Percentiles rank a stretch among this genome's conserved stretches.
Evolutionary conservation across 53 echinoderm and acorn worm species (phyloP).

Genomic region (Luidia sarsii): DNA sequence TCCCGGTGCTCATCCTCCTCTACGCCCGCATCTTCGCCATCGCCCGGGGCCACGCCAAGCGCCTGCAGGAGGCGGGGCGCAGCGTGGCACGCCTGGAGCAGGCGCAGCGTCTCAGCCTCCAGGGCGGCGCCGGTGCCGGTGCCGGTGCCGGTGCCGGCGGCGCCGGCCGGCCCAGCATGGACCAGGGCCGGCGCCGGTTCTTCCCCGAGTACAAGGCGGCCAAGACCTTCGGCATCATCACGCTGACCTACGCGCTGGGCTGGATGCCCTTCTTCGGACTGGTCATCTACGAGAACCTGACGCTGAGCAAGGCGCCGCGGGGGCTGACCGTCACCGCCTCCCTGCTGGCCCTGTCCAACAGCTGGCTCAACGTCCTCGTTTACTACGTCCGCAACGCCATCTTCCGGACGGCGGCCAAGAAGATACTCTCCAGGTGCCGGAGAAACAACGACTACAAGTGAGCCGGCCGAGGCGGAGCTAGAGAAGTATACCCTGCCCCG

Average conservation of each 20-base stretch:
- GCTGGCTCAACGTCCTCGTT: constrained; percentile 42
- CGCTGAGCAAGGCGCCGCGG: constrained; percentile 18
- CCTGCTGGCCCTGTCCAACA: constrained; percentile 21
- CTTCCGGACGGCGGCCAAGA: constrained; percentile 25
- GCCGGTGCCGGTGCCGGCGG: no score
- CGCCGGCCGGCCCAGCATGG: background rate
- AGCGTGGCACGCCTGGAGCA: constrained; percentile 13
- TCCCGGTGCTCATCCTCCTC: constrained; percentile 37
- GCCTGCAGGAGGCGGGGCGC: constrained; percentile 3
- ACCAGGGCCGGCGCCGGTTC: background rate
- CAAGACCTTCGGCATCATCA: constrained; percentile 44
- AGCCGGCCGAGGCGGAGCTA: no score
- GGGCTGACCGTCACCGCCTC: constrained; percentile 17
- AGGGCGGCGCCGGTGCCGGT: background rate
- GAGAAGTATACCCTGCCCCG: no score
- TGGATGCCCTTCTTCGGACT: constrained; percentile 53
- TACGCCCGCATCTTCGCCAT: constrained; percentile 43
- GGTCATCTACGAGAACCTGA: constrained; percentile 51
- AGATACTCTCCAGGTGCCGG: background rate
- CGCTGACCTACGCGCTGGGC: constrained; percentile 24
- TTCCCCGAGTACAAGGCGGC: constrained; percentile 47
- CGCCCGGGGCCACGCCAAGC: constrained; percentile 40
- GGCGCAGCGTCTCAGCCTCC: constrained; percentile 11
- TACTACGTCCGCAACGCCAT: constrained; percentile 37
- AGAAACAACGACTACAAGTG: no score